These are phyloP conservation scores for Lucilia cuprina DNA, from an alignment of 1,140 invertebrate species.

Conservation along the genomic window DNA sequence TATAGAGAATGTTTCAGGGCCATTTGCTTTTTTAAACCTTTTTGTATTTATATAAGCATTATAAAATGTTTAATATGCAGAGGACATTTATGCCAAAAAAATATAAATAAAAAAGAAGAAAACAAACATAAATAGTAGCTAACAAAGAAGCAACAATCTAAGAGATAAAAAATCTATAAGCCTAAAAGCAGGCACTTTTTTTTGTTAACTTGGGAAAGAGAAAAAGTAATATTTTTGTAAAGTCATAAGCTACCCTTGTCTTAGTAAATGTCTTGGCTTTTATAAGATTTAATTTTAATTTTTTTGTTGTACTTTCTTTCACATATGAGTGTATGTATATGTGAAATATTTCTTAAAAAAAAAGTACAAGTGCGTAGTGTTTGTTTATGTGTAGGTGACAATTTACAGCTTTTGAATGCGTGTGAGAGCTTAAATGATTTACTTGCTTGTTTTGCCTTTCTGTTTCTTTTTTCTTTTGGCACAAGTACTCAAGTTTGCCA, in stretches of 20 bases:
- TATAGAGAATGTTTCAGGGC: background rate
- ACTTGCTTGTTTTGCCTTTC: constrained; percentile 3
- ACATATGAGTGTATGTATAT: background rate
- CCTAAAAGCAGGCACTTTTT: constrained; percentile 20
- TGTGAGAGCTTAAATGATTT: constrained; percentile 26
- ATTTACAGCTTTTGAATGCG: constrained; percentile 9
- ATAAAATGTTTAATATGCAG: constrained; percentile 31
- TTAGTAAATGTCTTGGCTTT: constrained; percentile 18
- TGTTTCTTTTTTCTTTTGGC: too few species aligned
- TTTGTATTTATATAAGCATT: background rate
- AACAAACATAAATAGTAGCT: background rate
- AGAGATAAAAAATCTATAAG: background rate
- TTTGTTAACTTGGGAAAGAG: background rate
- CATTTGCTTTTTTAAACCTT: background rate
- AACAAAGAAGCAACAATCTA: background rate
- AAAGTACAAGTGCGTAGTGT: background rate
- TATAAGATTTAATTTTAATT: constrained; percentile 21
- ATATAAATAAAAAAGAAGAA: too few species aligned
- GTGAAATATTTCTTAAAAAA: background rate
- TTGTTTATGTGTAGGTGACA: background rate
- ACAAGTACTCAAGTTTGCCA: constrained; percentile 16
- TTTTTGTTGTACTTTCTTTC: background rate
- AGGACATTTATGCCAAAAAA: background rate
- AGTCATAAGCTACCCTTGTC: constrained; percentile 21
- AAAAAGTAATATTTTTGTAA: background rate